phyloP scores from a whole-genome alignment of 2,888 invertebrate genomes.

The Notodromas monacha region DNA sequence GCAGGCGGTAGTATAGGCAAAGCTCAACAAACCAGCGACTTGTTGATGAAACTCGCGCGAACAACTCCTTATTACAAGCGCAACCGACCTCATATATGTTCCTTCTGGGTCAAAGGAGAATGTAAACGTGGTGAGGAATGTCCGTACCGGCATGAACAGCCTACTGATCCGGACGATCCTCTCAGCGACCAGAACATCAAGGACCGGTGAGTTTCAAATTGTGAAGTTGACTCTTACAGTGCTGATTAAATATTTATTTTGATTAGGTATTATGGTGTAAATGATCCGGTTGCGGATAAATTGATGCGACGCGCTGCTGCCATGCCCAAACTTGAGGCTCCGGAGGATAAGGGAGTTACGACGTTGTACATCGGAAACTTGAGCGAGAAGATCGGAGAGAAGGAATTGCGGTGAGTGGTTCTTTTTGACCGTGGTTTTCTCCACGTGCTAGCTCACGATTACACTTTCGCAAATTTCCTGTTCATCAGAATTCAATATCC shows the following conservation, averaged over 20 bases:
- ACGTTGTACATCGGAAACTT: constrained; percentile 90
- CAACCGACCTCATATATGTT: constrained; percentile 77
- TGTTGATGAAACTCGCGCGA: constrained; percentile 52
- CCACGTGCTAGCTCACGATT: not conserved
- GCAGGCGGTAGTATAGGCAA: constrained; percentile 20
- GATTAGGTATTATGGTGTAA: constrained; percentile 52
- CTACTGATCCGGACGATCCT: constrained; percentile 86
- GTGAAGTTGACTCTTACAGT: not conserved
- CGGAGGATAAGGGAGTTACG: constrained; percentile 80
- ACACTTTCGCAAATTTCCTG: constrained; percentile 6
- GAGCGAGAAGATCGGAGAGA: constrained; percentile 54
- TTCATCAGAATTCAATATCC: not conserved
- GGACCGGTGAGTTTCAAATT: constrained; percentile 24
- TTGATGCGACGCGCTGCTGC: constrained; percentile 57
- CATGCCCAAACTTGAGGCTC: constrained; percentile 73
- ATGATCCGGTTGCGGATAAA: constrained; percentile 86
- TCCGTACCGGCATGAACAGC: constrained; percentile 79
- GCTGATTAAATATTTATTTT: not conserved
- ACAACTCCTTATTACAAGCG: constrained; percentile 82
- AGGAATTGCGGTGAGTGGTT: constrained; percentile 30
- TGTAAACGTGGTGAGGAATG: constrained; percentile 85
- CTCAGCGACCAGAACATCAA: constrained; percentile 81
- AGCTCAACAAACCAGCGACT: constrained; percentile 38
- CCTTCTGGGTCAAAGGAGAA: constrained; percentile 95
- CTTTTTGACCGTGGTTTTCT: not conserved